Base-by-base conservation (phyloP, 2,113 vertebrate species). In the Tachysurus vachellii region DNA sequence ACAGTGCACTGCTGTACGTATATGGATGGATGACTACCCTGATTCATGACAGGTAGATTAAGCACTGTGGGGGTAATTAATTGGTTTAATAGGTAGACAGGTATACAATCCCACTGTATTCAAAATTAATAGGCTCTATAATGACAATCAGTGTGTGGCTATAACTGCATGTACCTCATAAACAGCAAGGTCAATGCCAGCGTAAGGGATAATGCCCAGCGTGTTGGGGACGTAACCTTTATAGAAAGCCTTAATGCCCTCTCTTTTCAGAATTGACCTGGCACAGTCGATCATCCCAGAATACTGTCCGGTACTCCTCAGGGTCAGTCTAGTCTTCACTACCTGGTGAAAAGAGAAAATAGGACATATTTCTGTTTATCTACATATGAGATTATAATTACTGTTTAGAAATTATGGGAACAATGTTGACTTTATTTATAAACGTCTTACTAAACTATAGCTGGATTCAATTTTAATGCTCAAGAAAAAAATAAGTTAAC, bases 141-240 rank as follows among this genome's bases (percentile, higher is more conserved):
- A 44, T 36, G 31, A 4, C 8, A 56, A 53, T 13, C 66, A 56
- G 36, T 21, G 44, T 83, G 81, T 57, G 50, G 53, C 76, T 84
- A 62, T 84, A 54, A 42, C 89, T 87, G 88, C 93, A 21, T 50
- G 93, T 92, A 99, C 97, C 97, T 99, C 98, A 91, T 99, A 99
- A 87, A 99, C 95, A 86, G 96, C 97, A 21, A 99, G 96, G 89
- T 99, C 97, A 83, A 99, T 99, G 84, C 97, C 97, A 61, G 98
- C 97, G 0, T 99, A 98, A 77, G 97, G 97, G 93, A 98, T 98
- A 90, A 99, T 98, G 82, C 98, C 97, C 86, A 99, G 86, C 89
- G 98, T 94, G 90, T 98, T 99, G 85, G 97, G 97, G 91, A 97
- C 13, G 82, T 99, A 99, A 80, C 97, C 97, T 95, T 98, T 99